These are phyloP conservation scores for Lipotes vexillifer DNA, from an alignment of 2,113 vertebrate species.

Conservation along the genomic window DNA sequence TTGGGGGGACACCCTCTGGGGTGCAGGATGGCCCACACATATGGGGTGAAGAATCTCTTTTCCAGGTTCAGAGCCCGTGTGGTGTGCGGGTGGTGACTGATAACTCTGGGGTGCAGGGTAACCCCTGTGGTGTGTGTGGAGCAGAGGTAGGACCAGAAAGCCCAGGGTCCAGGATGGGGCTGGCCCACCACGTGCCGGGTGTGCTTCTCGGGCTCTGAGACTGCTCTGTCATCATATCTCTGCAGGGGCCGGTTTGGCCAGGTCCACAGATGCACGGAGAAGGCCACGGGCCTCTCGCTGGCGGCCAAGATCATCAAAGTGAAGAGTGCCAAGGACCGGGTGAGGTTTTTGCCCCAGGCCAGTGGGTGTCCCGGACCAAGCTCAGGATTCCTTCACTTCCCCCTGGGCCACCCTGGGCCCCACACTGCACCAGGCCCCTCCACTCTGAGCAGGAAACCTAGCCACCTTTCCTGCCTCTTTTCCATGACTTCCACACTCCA, in stretches of 20 bases:
- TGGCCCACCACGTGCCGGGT: rapidly evolving
- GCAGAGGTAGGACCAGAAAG: not conserved
- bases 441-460: not conserved
- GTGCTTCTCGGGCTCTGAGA: not conserved
- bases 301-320: slow-evolving; percentile 93
- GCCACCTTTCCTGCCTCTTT: not conserved
- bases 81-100: not conserved
- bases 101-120: not conserved
- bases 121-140: not conserved
- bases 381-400: not conserved
- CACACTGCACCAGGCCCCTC: not conserved
- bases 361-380: not conserved
- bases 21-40: not conserved
- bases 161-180: not conserved
- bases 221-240: slow-evolving; percentile 23
- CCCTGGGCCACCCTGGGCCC: not conserved
- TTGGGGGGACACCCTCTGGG: not conserved
- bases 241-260: slow-evolving; percentile 90
- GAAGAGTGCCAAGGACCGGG: slow-evolving; percentile 87
- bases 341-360: slow-evolving; percentile 60
- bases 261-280: slow-evolving; percentile 89
- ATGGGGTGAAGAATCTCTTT: not conserved
- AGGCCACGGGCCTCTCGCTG: slow-evolving; percentile 84
- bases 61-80: not conserved
- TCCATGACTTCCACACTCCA: not conserved